Base-by-base conservation (phyloP, 2,797 vertebrate genomes). In the Leptoclinus maculatus region DNA sequence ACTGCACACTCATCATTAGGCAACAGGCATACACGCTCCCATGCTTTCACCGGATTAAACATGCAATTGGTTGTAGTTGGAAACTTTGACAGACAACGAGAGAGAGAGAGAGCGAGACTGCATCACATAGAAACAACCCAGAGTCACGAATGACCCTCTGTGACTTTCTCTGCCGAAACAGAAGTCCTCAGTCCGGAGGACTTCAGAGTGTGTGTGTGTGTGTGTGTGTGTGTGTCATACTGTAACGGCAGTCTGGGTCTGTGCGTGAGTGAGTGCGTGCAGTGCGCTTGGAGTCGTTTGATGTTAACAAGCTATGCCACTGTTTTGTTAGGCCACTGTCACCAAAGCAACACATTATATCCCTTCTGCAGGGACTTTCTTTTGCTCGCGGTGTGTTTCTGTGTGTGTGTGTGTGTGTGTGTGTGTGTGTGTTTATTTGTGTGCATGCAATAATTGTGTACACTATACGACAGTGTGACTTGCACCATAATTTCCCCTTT, bases 261-360 rank as follows among this genome's bases (percentile, higher is more conserved):
- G 66, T 72, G 62, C 56, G 73, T 14, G 58, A 4, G 60, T 14
- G 41, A 21, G 41, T 41, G 36, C 21, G 65, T 65, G 74, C 49
- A 34, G 80, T 82, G 56, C 17, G 76, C 72, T 68, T 43, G 60
- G 36, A 80, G 76, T 69, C 36, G 62, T 86, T 90, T 91, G 90
- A 94, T 91, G 83, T 91, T 92, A 90, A 92, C 80, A 85, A 87
- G 86, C 84, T 81, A 47, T 82, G 84, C 84, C 85, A 89, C 86
- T 91, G 90, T 92, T 92, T 90, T 93, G 88, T 91, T 91, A 88
- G 85, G 66, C 83, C 66, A 51, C 88, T 81, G 89, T 92, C 90
- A 91, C 92, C 87, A 90, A 87, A 90, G 90, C 89, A 91, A 90
- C 90, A 83, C 74, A 79, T 86, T 57, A 82, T 25, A 80, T 85